Conservation (phyloP, 2,113 vertebrate species). For the Martes martes region DNA sequence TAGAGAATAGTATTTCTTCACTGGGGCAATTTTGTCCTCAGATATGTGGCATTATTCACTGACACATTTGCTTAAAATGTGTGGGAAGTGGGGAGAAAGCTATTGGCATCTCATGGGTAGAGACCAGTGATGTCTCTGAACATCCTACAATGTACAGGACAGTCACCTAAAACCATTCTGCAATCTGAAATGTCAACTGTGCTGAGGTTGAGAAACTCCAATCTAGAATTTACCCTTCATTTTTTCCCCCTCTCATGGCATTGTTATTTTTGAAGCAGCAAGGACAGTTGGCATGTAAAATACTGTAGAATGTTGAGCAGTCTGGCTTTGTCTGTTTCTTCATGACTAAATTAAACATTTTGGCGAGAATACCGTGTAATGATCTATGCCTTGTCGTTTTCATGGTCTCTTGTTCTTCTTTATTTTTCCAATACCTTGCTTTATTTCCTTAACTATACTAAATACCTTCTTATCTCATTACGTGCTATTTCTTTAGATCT, state of each 20-base stretch:
- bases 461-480: background rate
- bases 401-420: background rate
- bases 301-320: background rate
- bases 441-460: background rate
- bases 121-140: background rate
- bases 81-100: background rate
- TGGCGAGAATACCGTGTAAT: background rate
- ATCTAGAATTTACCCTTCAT: background rate
- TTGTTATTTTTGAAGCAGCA: constrained; percentile 5
- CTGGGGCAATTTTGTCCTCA: background rate
- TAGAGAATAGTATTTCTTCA: background rate
- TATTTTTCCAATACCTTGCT: background rate
- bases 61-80: background rate
- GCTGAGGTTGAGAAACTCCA: background rate
- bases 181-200: background rate
- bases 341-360: background rate
- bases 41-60: background rate
- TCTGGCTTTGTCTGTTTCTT: background rate
- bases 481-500: background rate
- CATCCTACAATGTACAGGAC: background rate
- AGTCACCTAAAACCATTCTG: background rate
- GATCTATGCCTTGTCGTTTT: background rate
- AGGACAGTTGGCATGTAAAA: background rate
- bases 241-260: background rate
- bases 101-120: background rate